Evolutionary conservation across 2,797 vertebrate species (phyloP), one percentile per base, ranked within the genome.

Genomic region (Silurus lanzhouensis): DNA sequence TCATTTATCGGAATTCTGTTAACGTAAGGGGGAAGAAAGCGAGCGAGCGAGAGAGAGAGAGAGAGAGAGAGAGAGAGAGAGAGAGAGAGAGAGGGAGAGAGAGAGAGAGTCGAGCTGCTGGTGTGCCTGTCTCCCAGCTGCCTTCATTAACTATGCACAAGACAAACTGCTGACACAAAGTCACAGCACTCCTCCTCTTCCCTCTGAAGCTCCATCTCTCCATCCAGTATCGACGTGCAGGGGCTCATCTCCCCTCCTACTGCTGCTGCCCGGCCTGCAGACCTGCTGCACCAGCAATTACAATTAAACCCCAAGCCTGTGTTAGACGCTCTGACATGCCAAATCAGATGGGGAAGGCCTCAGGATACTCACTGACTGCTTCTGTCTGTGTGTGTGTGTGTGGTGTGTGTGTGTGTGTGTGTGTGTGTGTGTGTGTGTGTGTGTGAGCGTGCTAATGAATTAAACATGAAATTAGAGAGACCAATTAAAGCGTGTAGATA

Each of bases 91-190:
- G 88, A 76, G 86, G 91, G 90, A 75, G 88, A 92, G 90, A 31
- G 76, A 61, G 76, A 31, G 57, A 48, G 71, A 48, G 92, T 91
- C 85, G 91, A 88, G 87, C 88, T 90, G 89, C 27, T 89, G 94
- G 63, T 68, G 63, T 48, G 84, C 57, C 84, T 93, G 88, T 83
- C 90, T 89, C 88, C 46, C 84, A 84, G 58, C 81, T 93, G 92
- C 93, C 92, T 89, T 95, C 96, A 96, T 97, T 96, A 96, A 94
- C 94, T 94, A 97, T 96, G 96, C 96, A 96, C 94, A 95, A 96
- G 95, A 95, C 94, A 96, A 97, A 96, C 93, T 96, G 96, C 96
- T 96, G 96, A 97, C 95, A 96, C 95, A 92, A 95, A 95, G 96
- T 94, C 92, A 94, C 92, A 91, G 91, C 90, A 90, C 93, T 92